Percentiles rank a stretch among this genome's conserved stretches.
These are phyloP conservation scores for Brevimyrus niger DNA, from an alignment of 2,113 vertebrate species.

Conservation along the genomic window DNA sequence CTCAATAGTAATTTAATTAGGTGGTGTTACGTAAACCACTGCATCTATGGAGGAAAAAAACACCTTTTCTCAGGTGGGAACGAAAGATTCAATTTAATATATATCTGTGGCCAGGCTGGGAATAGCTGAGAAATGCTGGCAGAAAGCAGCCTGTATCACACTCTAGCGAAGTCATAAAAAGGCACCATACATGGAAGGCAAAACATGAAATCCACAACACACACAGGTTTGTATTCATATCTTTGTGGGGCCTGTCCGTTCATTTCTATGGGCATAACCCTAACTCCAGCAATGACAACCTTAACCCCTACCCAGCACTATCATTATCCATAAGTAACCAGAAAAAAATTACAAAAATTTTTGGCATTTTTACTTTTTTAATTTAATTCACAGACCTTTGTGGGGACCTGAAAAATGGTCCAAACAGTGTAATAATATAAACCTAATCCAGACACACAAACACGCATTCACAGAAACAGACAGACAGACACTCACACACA, in stretches of 20 bases:
- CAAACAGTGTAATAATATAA: not conserved
- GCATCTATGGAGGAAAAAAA: not conserved
- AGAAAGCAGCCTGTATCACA: not conserved
- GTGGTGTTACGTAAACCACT: slow-evolving; percentile 7
- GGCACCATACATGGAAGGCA: not conserved
- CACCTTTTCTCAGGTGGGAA: not conserved
- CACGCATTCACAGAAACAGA: too few species aligned
- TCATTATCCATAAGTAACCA: not conserved
- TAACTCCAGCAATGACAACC: not conserved
- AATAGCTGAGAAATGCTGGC: not conserved
- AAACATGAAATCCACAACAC: not conserved
- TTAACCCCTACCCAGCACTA: not conserved
- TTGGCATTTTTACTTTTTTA: not conserved
- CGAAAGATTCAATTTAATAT: not conserved
- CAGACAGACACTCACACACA: too few species aligned
- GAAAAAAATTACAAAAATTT: not conserved
- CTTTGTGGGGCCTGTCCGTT: not conserved
- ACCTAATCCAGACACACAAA: too few species aligned
- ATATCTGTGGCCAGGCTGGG: not conserved
- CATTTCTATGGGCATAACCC: not conserved
- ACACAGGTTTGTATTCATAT: not conserved
- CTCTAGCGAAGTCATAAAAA: not conserved
- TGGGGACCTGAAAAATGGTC: not conserved
- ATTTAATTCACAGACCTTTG: not conserved
- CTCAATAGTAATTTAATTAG: slow-evolving; percentile 15